A percentile compares a stretch with the other conserved stretches of the same genome.
phyloP scores from a whole-genome alignment of 2,888 invertebrate species.

The Conomelus anceps region DNA sequence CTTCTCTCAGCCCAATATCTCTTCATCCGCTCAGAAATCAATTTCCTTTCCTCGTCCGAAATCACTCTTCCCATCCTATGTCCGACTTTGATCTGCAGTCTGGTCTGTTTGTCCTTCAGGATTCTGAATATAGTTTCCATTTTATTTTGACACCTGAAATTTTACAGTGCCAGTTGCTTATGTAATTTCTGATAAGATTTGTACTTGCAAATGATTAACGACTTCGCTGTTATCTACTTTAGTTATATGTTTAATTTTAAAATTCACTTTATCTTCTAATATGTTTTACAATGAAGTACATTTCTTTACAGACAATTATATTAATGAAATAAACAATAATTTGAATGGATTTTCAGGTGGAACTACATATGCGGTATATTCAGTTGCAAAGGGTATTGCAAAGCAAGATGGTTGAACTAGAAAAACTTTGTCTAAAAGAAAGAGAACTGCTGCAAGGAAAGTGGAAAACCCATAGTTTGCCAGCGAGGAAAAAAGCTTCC shows the following conservation, averaged over 20 bases:
- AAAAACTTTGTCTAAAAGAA: conserved; percentile 72
- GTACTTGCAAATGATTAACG: neutral
- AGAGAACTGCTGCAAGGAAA: conserved; percentile 75
- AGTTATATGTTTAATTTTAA: neutral
- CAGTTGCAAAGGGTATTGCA: conserved; percentile 79
- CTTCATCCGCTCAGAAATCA: no score
- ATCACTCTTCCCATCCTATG: no score
- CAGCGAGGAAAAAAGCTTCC: conserved; percentile 72
- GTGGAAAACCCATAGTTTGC: conserved; percentile 85
- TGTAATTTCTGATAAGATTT: neutral
- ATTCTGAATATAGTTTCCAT: neutral
- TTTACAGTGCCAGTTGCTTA: neutral
- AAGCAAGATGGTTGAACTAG: conserved; percentile 75
- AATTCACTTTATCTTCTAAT: neutral
- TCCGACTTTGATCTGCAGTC: no score
- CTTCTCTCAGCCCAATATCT: no score
- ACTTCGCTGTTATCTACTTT: neutral
- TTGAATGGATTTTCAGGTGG: conserved; percentile 51
- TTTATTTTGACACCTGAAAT: neutral
- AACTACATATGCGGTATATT: conserved; percentile 87
- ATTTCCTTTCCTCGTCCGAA: no score
- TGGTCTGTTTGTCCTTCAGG: no score
- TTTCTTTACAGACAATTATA: neutral
- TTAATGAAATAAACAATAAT: no score
- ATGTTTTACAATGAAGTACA: neutral